Percentiles rank a stretch among this genome's conserved stretches.
Evolutionary conservation across 1,140 invertebrate genomes (phyloP).

Genomic region (Heliconius nattereri): DNA sequence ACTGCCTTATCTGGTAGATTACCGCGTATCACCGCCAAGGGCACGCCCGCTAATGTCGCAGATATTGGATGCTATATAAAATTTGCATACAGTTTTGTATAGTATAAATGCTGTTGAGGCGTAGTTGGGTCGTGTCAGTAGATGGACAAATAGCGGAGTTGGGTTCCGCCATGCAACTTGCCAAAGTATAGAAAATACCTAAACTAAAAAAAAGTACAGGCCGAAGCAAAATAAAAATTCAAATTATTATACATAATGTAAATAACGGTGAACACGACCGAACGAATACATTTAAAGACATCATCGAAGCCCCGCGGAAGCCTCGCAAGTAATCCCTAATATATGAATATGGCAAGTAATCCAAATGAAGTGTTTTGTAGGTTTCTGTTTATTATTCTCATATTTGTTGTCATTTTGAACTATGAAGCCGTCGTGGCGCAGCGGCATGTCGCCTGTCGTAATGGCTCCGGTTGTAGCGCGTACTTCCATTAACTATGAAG

Average conservation of each 20-base stretch:
- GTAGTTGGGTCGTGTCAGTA: neutral
- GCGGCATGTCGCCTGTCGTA: too few species aligned
- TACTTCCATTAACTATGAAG: neutral
- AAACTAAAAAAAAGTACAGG: too few species aligned
- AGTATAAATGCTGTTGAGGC: neutral
- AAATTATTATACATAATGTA: neutral
- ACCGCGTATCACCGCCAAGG: conserved; percentile 23
- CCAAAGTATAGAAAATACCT: too few species aligned
- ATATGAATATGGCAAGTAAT: neutral
- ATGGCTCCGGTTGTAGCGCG: too few species aligned
- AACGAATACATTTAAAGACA: conserved; percentile 1
- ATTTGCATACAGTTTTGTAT: conserved; percentile 24
- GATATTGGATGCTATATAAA: conserved; percentile 18
- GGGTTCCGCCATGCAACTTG: too few species aligned
- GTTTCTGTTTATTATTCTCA: neutral
- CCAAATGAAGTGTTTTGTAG: neutral
- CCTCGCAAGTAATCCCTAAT: neutral
- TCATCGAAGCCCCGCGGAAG: neutral
- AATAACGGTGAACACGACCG: neutral
- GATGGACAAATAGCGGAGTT: too few species aligned
- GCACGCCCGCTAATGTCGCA: conserved; percentile 20
- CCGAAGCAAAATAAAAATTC: too few species aligned
- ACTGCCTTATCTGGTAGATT: conserved; percentile 17
- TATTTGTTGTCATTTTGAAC: too few species aligned
- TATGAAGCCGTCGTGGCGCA: too few species aligned